Evolutionary conservation across 2,113 vertebrate genomes (phyloP).

Genomic region (Pomatorhinus ruficollis): DNA sequence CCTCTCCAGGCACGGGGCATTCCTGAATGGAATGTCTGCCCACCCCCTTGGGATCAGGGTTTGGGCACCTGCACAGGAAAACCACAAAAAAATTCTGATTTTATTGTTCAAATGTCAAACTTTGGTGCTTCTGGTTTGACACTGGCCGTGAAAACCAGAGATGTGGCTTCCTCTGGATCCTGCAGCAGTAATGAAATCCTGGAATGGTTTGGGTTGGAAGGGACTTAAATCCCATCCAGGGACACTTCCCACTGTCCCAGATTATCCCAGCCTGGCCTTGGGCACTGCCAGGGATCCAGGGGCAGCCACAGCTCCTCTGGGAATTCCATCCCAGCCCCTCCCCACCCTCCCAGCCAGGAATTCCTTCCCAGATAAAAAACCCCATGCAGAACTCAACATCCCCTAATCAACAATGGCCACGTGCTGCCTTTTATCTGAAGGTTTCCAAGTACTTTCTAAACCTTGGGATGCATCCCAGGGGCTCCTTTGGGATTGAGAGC

Average conservation of each 20-base stretch:
- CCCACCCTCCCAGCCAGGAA: accelerated
- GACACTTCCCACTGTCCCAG: not conserved
- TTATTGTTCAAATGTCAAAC: not conserved
- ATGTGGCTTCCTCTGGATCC: not conserved
- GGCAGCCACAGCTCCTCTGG: not conserved
- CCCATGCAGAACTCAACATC: not conserved
- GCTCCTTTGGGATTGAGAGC: not conserved
- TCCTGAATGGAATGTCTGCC: not conserved
- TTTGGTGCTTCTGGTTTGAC: not conserved
- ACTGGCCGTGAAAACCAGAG: not conserved
- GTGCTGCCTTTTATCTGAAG: not conserved
- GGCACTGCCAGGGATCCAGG: not conserved
- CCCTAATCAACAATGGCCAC: not conserved
- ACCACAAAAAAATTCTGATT: not conserved
- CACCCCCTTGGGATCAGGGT: accelerated
- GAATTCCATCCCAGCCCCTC: not conserved
- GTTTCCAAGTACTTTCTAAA: not conserved
- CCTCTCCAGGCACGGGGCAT: not conserved
- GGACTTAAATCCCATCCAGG: not conserved
- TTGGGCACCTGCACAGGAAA: not conserved
- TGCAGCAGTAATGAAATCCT: not conserved
- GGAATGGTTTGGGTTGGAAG: not conserved
- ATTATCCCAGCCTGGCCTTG: not conserved
- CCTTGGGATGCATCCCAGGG: not conserved
- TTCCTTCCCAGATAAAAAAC: not conserved